Evolutionary conservation across 2,797 vertebrate genomes (phyloP), one percentile per base, ranked within the genome.

Genomic region (Muscicapa comitata): DNA sequence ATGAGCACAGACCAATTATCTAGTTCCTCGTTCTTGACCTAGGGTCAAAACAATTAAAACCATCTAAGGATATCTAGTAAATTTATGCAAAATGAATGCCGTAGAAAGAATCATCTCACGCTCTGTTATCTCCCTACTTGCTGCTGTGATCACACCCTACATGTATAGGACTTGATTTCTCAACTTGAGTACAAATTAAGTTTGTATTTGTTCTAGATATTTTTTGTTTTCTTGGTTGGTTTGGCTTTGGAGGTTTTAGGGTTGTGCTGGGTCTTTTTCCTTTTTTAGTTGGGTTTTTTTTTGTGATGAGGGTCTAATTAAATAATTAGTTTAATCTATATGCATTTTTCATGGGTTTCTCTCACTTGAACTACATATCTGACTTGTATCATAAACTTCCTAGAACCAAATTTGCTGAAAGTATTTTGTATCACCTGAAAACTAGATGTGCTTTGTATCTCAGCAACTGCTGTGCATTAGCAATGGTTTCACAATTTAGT

Each of bases 31-130:
- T 91, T 61, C n/a, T 74, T 89, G 93, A 94, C 77, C 67, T 57
- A 63, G 31, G 71, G 74, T 96, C 55, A 95, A 92, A 95, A 85
- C 91, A 92, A 80, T 95, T 93, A 92, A 93, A 92, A 79, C n/a
- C 1, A 48, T 57, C 43, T 59, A 38, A 78, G 33, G 43, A 78
- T 50, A 81, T 73, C 40, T 62, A 81, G 47, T 9, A 54, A 75
- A 81, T 71, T 63, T 61, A 50, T 84, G 65, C 45, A 84, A 62
- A 70, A 57, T 76, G 19, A 77, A 43, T 86, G 19, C 8, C 35
- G 51, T 13, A 63, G 20, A 76, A 79, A 53, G 42, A 8, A 65
- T 62, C 2, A 9, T 35, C 73, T 67, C 6, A 3, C n/a, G 8
- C 15, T 93, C 59, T 45, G 24, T 67, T 71, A 20, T 67, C 51